These are phyloP conservation scores for Lasius platythorax DNA, from an alignment of 2,888 invertebrate genomes.

Conservation along the genomic window DNA sequence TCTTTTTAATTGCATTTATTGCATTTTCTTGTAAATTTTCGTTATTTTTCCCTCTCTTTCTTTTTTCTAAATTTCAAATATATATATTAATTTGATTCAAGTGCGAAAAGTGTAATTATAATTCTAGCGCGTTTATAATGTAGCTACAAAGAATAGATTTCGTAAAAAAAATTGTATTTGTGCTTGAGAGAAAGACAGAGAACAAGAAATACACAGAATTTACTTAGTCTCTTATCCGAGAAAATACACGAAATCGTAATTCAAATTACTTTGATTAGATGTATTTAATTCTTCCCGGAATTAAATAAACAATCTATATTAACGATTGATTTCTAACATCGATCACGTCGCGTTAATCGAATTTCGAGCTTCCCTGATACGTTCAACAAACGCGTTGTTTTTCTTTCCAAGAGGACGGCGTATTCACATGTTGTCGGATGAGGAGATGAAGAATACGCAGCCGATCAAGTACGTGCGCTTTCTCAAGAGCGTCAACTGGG, in stretches of 20 bases:
- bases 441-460: constrained; percentile 21
- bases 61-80: not conserved
- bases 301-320: not conserved
- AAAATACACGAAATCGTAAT: not conserved
- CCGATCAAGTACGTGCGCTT: constrained; percentile 34
- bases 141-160: not conserved
- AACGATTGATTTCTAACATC: not conserved
- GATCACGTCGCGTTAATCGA: not conserved
- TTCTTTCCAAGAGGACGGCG: constrained; percentile 17
- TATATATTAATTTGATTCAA: not conserved
- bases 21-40: not conserved
- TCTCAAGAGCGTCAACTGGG: constrained; percentile 33
- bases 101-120: not conserved
- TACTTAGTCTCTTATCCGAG: not conserved
- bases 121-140: not conserved
- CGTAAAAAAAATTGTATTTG: not conserved
- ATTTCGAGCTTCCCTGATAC: not conserved
- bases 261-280: not conserved
- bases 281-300: not conserved
- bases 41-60: not conserved
- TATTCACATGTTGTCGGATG: constrained; percentile 27
- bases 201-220: not conserved
- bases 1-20: not conserved
- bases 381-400: not conserved
- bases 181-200: not conserved